These are phyloP conservation scores for Fragum whitleyi DNA, from an alignment of 2,888 invertebrate species.

Conservation along the genomic window DNA sequence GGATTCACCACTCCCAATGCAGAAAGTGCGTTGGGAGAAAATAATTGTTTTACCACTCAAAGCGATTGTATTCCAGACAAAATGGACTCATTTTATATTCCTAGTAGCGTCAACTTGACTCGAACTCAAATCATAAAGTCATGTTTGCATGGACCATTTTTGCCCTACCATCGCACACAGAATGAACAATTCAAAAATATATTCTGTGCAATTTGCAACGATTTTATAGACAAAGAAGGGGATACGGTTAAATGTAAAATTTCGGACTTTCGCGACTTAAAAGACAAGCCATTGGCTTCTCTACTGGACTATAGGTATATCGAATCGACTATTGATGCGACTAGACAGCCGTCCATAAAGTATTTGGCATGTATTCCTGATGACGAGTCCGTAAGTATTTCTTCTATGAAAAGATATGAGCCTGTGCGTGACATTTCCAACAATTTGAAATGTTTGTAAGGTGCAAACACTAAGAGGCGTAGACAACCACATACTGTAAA, in stretches of 20 bases:
- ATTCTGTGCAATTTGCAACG: slow-evolving; percentile 1
- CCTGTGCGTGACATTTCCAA: no score
- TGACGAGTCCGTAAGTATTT: neutral
- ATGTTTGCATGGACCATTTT: neutral
- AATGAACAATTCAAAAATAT: neutral
- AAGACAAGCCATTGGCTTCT: neutral
- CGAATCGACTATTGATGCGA: neutral
- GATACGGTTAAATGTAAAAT: neutral
- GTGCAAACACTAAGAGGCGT: no score
- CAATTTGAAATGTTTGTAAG: no score
- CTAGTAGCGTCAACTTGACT: neutral
- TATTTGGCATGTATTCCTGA: neutral
- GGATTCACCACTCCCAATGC: neutral
- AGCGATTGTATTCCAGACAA: neutral
- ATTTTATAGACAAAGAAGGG: neutral
- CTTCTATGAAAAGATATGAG: no score
- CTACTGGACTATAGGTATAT: neutral
- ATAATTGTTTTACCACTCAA: neutral
- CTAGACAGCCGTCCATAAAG: neutral
- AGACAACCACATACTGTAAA: no score
- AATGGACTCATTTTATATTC: neutral
- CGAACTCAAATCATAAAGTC: neutral
- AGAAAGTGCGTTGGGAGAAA: neutral
- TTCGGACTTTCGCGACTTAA: neutral
- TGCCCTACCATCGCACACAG: neutral